Evolutionary conservation across 2,797 vertebrate genomes (phyloP), one percentile per base, ranked within the genome.

Genomic region (Tokudaia muenninki): DNA sequence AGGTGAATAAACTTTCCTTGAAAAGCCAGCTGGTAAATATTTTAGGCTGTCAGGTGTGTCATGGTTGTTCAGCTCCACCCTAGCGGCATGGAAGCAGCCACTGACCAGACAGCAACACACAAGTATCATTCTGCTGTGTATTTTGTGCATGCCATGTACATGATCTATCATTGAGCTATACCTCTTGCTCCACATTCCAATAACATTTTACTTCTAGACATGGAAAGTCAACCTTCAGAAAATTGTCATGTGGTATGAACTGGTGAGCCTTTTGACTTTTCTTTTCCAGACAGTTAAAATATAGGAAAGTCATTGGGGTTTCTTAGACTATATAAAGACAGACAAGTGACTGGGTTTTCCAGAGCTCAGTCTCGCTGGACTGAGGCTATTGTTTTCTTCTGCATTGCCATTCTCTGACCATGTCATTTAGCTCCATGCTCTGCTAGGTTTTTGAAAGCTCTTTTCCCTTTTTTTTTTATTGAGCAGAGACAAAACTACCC

Each of bases 381-480:
- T 3, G 11, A 24, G 24, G 6, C n/a, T 3, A 21, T 31, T 57
- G 29, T 81, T 74, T 87, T 61, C 59, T 94, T 61, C 55, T 91
- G 81, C 24, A 0, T 79, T 79, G 61, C 37, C 55, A 17, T 31
- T 22, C 52, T 74, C 83, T 59, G 8, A 63, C 74, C 24, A 19
- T 52, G 21, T 6, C 3, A 14, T 87, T 87, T 92, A n/a, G 31
- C 22, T 72, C 16, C 79, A n/a, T 61, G 16, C 72, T 67, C 52
- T 34, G 26, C 87, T 31, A 29, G 34, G 37, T 57, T 94, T 94
- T 95, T 37, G 4, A 93, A 96, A 70, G 31, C 31, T 61, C 50
- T 91, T 31, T 55, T 17, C 24, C 11, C 17, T 82, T 87, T 41
- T 59, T 41, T 59, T 87, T 19, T 80, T 34, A 70, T 26, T n/a